A percentile compares a stretch with the other conserved stretches of the same genome.
Conservation (phyloP, 2,888 invertebrate genomes). For the Nomada lathburiana region DNA sequence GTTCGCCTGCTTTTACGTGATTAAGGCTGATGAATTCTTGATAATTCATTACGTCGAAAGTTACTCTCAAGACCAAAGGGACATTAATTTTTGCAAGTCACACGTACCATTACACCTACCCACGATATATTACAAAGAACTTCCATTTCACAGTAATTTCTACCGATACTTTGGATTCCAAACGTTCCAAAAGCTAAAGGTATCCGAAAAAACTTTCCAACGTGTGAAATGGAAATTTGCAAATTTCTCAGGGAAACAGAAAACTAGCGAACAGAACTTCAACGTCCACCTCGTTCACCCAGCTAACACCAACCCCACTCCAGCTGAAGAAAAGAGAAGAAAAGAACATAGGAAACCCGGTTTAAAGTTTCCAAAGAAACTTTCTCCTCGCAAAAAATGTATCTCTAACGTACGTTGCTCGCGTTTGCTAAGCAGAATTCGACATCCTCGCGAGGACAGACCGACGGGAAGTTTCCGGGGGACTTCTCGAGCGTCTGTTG, state of each 20-base stretch:
- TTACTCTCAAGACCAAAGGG: no score
- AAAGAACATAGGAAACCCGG: neutral
- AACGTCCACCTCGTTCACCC: neutral
- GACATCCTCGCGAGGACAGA: constrained; percentile 9
- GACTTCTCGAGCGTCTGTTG: constrained; percentile 33
- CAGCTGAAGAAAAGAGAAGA: neutral
- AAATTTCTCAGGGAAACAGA: no score
- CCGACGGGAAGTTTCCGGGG: constrained; percentile 29
- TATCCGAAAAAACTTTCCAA: neutral
- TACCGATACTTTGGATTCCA: no score
- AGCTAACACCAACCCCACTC: neutral
- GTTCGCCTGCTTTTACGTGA: neutral
- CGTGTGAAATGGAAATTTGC: neutral
- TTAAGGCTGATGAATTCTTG: neutral
- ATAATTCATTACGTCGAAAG: no score
- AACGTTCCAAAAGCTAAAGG: no score
- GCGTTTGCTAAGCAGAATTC: constrained; percentile 33
- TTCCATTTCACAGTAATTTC: no score
- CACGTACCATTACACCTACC: no score
- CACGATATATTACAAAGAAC: no score
- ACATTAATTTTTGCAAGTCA: no score
- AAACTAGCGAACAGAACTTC: neutral
- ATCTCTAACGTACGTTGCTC: neutral
- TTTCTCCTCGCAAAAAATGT: neutral
- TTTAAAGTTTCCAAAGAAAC: constrained; percentile 6